Evolutionary conservation across 1,140 invertebrate species (phyloP).

Genomic region (Agrypnia vestita): DNA sequence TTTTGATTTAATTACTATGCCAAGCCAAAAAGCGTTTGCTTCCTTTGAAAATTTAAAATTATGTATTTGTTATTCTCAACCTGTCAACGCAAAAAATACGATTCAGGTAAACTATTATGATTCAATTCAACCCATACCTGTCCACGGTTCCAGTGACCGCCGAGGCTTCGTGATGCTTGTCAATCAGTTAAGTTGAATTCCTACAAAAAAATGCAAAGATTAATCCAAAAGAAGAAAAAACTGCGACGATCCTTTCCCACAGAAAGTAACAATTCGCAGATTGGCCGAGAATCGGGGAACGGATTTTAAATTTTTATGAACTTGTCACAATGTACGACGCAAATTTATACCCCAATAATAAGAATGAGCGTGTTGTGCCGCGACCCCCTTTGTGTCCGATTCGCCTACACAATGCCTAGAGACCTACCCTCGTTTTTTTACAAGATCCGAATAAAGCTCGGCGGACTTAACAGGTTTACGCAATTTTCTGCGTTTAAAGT

Average conservation of each 20-base stretch:
- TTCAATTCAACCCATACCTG: background rate
- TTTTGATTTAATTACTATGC: no score
- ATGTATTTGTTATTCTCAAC: background rate
- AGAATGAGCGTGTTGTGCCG: constrained; percentile 29
- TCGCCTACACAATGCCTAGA: constrained; percentile 44
- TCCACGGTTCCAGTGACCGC: constrained; percentile 7
- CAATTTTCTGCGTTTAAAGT: constrained; percentile 60
- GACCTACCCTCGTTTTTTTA: constrained; percentile 45
- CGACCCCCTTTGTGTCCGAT: constrained; percentile 39
- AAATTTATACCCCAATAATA: constrained; percentile 47
- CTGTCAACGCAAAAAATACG: background rate
- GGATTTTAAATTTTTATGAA: constrained; percentile 55
- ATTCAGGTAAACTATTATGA: constrained; percentile 21
- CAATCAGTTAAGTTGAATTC: constrained; percentile 25
- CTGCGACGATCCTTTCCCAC: constrained; percentile 38
- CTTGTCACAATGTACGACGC: constrained; percentile 49
- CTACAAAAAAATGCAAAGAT: background rate
- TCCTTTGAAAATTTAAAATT: no score
- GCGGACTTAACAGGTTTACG: constrained; percentile 59
- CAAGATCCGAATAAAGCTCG: constrained; percentile 39
- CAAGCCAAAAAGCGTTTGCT: no score
- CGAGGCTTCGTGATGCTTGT: constrained; percentile 15
- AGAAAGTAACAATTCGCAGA: constrained; percentile 27
- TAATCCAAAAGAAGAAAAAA: constrained; percentile 20
- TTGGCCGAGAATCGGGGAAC: constrained; percentile 29